Base-by-base conservation (phyloP, 1,140 invertebrate genomes). In the Argopecten irradians region DNA sequence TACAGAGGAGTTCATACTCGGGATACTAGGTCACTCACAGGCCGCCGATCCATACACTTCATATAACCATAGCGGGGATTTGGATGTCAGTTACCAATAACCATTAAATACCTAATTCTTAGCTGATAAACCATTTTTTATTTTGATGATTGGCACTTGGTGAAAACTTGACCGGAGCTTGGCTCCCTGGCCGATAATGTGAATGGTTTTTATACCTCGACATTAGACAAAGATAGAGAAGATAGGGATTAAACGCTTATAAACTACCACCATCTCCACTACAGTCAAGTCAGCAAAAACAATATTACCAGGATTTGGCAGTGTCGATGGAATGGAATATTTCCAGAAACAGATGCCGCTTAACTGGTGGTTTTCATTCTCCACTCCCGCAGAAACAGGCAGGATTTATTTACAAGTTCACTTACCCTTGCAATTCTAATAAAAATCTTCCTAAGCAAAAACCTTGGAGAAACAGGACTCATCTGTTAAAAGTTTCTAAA, bases 121-220 rank as follows among this genome's bases (percentile, higher is more conserved):
- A 71, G 55, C 55, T 16, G 55, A 71, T 71, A 71, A 71, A n/a
- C 55, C 55, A 71, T 71, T 71, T 71, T 71, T 71, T 71, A 71
- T 71, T 71, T 71, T 7, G 55, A 71, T 71, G 55, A 71, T 71
- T 71, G 55, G 55, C 55, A 71, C 28, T 71, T 71, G 7, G 55
- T 71, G 55, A 71, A 71, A 71, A 28, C 55, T 71, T 71, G 55
- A 71, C 55, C 55, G 55, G 55, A 71, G 55, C 16, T 71, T 71
- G 55, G 55, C 55, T 71, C 55, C 22, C 55, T 71, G n/a, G 55
- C 55, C 55, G 55, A 71, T 71, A 71, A 71, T 71, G 55, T 71
- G n/a, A n/a, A 71, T 71, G 16, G 55, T 71, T 71, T 71, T 71
- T 71, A n/a, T n/a, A 71, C 55, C 55, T 5, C 5, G 55, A 71